Base-by-base conservation (phyloP, 2,113 vertebrate genomes). In the Petrocephalus zakoni region DNA sequence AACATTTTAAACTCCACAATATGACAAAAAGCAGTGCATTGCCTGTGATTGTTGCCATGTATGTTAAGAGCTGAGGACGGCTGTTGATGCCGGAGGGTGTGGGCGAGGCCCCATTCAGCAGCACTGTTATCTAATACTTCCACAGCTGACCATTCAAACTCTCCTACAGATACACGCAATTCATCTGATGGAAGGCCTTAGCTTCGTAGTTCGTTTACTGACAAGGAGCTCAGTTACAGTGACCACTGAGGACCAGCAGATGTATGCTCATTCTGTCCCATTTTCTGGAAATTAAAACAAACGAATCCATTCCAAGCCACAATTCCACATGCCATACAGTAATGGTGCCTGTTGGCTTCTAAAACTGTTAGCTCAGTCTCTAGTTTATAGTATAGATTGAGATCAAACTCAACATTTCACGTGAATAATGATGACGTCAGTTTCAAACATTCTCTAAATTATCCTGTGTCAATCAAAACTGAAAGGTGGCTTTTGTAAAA, bases 311-410 rank as follows among this genome's bases (percentile, higher is more conserved):
- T 19, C 17, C 34, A 42, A 19, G 72, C 5, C 72, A 42, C 13
- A 17, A 78, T 68, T 42, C 72, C 34, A 37, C 34, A 75, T 75
- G 68, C 98, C 21, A 22, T 95, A 97, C 34, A 97, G 94, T 90
- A 97, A 93, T 0, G 96, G 95, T 0, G 94, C 91, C 81, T 97
- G 96, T 15, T 94, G 93, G 72, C 90, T 90, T 0, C 95, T 95
- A 1, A 90, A 89, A 51, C 86, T 92, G 19, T 91, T 93, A 53
- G 93, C 37, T 78, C 3, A 1, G 34, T 78, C 15, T 78, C 17
- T 78, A 5, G 37, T 37, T 53, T 15, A 6, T 1, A 53, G 29
- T 42, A 42, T 75, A 29, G 4, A 75, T 2, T 19, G 68, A 75
- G 68, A 75, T 78, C 13, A 78, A 19, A 78, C 72, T 78, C 72